Conservation (phyloP, 1,140 invertebrate species). For the Bactericera cockerelli region DNA sequence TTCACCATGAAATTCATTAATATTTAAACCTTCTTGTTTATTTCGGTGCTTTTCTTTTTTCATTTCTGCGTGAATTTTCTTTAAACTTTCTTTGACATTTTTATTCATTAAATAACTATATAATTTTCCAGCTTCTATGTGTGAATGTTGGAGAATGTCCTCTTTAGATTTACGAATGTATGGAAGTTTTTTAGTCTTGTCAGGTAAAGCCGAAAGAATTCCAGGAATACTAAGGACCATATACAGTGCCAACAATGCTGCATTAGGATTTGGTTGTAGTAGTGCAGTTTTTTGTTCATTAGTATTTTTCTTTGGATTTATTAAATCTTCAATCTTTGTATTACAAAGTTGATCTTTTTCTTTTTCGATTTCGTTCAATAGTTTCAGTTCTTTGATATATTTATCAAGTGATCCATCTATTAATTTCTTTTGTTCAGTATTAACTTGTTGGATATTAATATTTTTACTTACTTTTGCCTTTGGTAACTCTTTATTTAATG, state of each 20-base stretch:
- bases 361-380: not conserved
- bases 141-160: not conserved
- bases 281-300: too few relatives aligned
- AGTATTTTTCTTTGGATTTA: not conserved
- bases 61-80: too few relatives aligned
- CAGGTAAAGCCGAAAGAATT: not conserved
- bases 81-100: not conserved
- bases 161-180: not conserved
- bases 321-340: not conserved
- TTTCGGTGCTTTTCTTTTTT: too few relatives aligned
- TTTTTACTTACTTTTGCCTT: not conserved
- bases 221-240: not conserved
- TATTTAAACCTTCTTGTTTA: too few relatives aligned
- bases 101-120: conserved; percentile 4
- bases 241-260: not conserved
- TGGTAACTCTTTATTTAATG: not conserved
- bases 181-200: not conserved
- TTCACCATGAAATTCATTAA: too few relatives aligned
- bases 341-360: not conserved
- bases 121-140: conserved; percentile 6
- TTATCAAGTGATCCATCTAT: not conserved
- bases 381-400: not conserved
- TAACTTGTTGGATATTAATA: not conserved
- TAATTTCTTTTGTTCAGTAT: not conserved
- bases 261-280: not conserved